Evolutionary conservation across 2,888 invertebrate genomes (phyloP).

Genomic region (Tupiocoris notatus): DNA sequence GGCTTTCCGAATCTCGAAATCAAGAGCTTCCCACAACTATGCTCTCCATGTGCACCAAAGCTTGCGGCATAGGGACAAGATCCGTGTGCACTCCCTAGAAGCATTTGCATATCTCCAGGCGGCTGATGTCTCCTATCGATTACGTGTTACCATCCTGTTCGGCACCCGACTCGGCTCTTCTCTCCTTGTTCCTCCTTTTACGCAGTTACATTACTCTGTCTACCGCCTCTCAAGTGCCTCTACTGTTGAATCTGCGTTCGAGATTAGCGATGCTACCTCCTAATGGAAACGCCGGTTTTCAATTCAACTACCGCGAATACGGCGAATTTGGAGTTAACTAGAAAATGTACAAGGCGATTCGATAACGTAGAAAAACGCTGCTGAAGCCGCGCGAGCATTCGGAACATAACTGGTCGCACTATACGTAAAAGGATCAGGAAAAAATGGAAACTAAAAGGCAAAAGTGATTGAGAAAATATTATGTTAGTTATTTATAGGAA

Average conservation of each 20-base stretch:
- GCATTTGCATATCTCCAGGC: conserved; percentile 37
- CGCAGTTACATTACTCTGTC: not conserved
- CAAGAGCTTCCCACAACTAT: conserved; percentile 7
- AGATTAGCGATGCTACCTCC: not conserved
- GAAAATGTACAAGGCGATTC: too few species aligned
- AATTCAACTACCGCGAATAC: too few species aligned
- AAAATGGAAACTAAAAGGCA: too few species aligned
- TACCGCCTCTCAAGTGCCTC: not conserved
- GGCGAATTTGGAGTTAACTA: too few species aligned
- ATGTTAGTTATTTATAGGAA: too few species aligned
- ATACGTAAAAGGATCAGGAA: too few species aligned
- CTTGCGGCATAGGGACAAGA: conserved; percentile 20
- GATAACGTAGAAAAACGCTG: too few species aligned
- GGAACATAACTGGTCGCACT: too few species aligned
- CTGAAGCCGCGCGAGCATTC: too few species aligned
- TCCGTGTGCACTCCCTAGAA: conserved; percentile 16
- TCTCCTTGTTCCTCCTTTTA: not conserved
- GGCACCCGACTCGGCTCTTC: not conserved
- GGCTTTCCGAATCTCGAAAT: conserved; percentile 29
- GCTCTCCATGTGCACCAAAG: not conserved
- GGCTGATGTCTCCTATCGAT: conserved; percentile 36
- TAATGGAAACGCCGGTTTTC: not conserved
- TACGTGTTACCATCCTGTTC: conserved; percentile 31
- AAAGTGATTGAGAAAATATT: too few species aligned
- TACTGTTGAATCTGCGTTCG: not conserved